Evolutionary conservation across 37 sponge, comb jelly and placozoan species (phyloP), one percentile per base, ranked within the genome.

Genomic region (Beroe forskalii): DNA sequence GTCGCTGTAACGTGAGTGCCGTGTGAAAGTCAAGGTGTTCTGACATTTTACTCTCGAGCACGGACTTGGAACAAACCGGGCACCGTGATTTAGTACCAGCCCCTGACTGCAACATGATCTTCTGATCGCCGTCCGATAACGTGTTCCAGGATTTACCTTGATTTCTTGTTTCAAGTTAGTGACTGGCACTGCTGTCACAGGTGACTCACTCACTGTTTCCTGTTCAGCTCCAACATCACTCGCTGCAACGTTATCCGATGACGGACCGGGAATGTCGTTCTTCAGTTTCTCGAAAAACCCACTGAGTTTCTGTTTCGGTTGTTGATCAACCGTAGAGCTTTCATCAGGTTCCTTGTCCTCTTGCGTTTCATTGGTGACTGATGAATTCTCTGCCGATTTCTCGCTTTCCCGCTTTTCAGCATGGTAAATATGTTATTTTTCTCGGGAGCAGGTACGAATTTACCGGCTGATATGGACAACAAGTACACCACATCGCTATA

Each of bases 11-110:
- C 4, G 24, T 44, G 3, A 41, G 86, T 28, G 86, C 86, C 23
- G 55, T 44, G 35, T 80, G 86, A 42, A 80, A 80, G 30, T 80
- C 86, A 19, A 80, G 40, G 86, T 80, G 86, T 44, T 80, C 86
- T 24, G 86, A 32, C 30, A 80, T 32, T 42, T 80, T 80, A 1
- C 1, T 44, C 30, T 80, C 86, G 2, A 20, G 20, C 8, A 80
- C 55, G n/a, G 86, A n/a, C 22, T 80, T 80, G 55, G 20, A 23
- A 38, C 86, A 80, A 9, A 44, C 55, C 0, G 86, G 86, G 31
- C 86, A 80, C 25, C 31, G 24, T 25, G 86, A 33, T 80, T 80
- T 80, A 39, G 37, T 17, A 30, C 40, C 40, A 8, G 28, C 55
- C 8, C 14, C 30, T 1, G 86, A 14, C 55, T 43, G 55, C 55